These are phyloP conservation scores for Mastigias papua DNA, from an alignment of 30 jellyfish, hydroid and myxozoan genomes.

Conservation along the genomic window DNA sequence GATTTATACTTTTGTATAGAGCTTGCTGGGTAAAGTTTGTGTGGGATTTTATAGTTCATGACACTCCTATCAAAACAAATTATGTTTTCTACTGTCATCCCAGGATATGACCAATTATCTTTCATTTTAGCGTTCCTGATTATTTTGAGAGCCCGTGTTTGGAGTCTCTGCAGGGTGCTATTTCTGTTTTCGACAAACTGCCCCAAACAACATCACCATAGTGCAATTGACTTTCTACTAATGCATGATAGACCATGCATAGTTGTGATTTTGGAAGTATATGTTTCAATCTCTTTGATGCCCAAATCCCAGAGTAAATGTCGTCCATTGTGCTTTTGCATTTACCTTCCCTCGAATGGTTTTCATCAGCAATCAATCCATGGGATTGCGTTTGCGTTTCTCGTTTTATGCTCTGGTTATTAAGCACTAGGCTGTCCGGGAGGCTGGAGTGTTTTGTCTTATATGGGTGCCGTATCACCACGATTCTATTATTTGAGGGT, in stretches of 20 bases:
- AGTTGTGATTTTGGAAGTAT: background rate
- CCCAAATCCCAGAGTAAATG: background rate
- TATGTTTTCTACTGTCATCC: background rate
- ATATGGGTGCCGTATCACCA: background rate
- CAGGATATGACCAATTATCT: background rate
- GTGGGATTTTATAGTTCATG: background rate
- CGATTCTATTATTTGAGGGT: background rate
- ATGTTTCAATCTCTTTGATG: background rate
- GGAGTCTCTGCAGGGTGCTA: background rate
- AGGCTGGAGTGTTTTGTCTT: background rate
- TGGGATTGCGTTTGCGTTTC: background rate
- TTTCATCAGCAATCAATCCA: background rate
- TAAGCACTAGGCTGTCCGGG: background rate
- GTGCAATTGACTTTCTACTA: background rate
- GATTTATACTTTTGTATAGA: background rate
- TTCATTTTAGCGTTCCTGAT: background rate
- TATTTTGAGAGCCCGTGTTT: background rate
- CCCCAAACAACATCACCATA: background rate
- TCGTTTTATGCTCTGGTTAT: background rate
- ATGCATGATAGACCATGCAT: background rate
- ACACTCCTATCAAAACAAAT: background rate
- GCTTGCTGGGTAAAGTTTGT: background rate
- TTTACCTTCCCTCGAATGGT: background rate
- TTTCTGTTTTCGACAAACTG: background rate
- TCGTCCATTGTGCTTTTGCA: background rate